Base-by-base conservation (phyloP, 2,797 vertebrate species). In the Cebuella pygmaea region DNA sequence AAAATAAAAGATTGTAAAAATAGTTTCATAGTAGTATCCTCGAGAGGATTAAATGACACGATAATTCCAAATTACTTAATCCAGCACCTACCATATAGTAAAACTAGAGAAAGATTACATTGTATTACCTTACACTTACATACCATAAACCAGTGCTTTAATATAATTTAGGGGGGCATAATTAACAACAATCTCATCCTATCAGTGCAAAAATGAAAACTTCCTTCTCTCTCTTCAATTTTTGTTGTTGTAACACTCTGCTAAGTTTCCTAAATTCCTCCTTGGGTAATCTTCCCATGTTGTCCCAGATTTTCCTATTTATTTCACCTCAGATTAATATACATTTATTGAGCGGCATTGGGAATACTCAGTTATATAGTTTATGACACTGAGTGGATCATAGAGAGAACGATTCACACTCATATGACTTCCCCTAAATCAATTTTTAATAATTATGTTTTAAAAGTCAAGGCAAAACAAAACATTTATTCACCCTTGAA, bases 371-470 rank as follows among this genome's bases (percentile, higher is more conserved):
- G 44, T 85, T 78, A 39, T 19, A 88, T 72, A 52, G 30, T 89
- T 88, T 83, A 78, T 82, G 76, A 92, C 95, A 94, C 30, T 27
- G 36, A 94, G 30, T 30, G 75, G 52, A 95, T 22, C 11, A 81
- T 36, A 55, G 17, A 85, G n/a, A 1, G 36, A 83, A 93, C 61
- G 82, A 41, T 81, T 82, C 52, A 36, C 6, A n/a, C 86, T 80
- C 22, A 36, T 36, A 26, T 88, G 94, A 85, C 55, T 36, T 92
- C 6, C 41, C 11, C 83, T 92, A 93, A 94, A 85, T 97, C 86
- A 95, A 87, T 59, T 95, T 96, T 96, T 88, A 95, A 81, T 89
- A 97, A 96, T 78, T 93, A 64, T 13, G 33, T 90, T 89, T 95
- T 57, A 87, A 89, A 97, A 83, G 59, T 88, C 85, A 96, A 84